These are phyloP conservation scores for Larimichthys crocea DNA, from an alignment of 2,113 vertebrate genomes.

Conservation along the genomic window DNA sequence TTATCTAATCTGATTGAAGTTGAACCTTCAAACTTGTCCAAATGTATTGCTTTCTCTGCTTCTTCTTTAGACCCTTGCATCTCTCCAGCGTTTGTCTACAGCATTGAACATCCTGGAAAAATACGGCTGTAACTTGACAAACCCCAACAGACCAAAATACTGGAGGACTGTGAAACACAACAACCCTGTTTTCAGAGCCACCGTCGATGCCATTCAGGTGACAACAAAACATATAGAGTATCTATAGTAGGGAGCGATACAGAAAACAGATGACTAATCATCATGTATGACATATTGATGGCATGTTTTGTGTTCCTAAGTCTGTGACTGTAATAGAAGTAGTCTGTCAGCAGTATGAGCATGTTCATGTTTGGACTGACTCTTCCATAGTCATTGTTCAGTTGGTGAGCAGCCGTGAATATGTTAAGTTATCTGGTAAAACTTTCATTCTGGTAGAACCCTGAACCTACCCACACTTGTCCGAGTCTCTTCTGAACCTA, in stretches of 20 bases:
- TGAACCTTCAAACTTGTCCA: too few species aligned
- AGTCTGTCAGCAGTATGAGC: background rate
- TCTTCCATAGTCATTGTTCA: background rate
- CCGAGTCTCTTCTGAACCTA: background rate
- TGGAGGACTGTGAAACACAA: conserved; percentile 94
- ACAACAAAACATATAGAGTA: background rate
- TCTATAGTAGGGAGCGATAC: too few species aligned
- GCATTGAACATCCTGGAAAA: conserved; percentile 93
- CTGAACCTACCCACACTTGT: background rate
- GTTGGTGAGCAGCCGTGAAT: background rate
- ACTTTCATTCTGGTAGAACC: too few species aligned
- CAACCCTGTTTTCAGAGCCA: conserved; percentile 91
- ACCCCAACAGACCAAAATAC: conserved; percentile 87
- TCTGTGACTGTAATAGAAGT: background rate
- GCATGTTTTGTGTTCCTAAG: background rate
- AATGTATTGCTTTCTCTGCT: background rate
- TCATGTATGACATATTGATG: too few species aligned
- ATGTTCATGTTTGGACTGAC: background rate
- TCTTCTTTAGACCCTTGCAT: conserved; percentile 70
- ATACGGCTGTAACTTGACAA: conserved; percentile 91
- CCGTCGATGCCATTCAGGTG: conserved; percentile 91
- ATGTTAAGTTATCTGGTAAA: background rate
- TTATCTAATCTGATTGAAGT: too few species aligned
- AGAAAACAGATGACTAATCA: background rate
- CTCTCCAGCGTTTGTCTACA: conserved; percentile 85